These are phyloP conservation scores for Ancistrus triradiatus DNA, from an alignment of 2,113 vertebrate species.

Conservation along the genomic window DNA sequence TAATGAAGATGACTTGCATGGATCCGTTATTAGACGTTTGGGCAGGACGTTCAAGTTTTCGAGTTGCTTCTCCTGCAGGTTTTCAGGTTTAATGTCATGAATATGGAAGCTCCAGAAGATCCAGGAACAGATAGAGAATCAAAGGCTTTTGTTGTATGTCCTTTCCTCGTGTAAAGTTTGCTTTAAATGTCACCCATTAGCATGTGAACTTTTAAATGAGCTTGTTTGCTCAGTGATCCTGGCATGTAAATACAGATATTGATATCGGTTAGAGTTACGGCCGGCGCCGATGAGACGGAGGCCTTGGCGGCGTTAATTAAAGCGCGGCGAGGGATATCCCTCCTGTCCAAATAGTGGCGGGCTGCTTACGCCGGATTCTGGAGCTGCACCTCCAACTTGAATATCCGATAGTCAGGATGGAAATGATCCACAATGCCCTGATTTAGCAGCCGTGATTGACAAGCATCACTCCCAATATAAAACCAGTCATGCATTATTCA, in stretches of 20 bases:
- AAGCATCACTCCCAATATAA: constrained; percentile 55
- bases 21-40: too few species aligned
- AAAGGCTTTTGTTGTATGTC: constrained; percentile 78
- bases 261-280: constrained; percentile 54
- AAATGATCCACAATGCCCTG: constrained; percentile 56
- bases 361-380: constrained; percentile 44
- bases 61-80: constrained; percentile 47
- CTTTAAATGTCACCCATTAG: constrained; percentile 84
- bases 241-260: constrained; percentile 76
- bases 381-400: constrained; percentile 52
- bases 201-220: constrained; percentile 85
- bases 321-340: constrained; percentile 53
- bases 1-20: too few species aligned
- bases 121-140: constrained; percentile 71
- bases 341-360: constrained; percentile 55
- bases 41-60: too few species aligned
- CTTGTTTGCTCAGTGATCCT: constrained; percentile 77
- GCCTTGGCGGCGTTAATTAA: constrained; percentile 64
- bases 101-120: constrained; percentile 74
- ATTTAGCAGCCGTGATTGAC: constrained; percentile 62
- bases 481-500: constrained; percentile 56
- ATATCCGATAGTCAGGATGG: constrained; percentile 56
- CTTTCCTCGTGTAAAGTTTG: constrained; percentile 81
- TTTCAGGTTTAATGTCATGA: constrained; percentile 68
- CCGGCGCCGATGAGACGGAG: constrained; percentile 44